phyloP scores from a whole-genome alignment of 2,113 vertebrate genomes.

The Artemisiospiza belli region DNA sequence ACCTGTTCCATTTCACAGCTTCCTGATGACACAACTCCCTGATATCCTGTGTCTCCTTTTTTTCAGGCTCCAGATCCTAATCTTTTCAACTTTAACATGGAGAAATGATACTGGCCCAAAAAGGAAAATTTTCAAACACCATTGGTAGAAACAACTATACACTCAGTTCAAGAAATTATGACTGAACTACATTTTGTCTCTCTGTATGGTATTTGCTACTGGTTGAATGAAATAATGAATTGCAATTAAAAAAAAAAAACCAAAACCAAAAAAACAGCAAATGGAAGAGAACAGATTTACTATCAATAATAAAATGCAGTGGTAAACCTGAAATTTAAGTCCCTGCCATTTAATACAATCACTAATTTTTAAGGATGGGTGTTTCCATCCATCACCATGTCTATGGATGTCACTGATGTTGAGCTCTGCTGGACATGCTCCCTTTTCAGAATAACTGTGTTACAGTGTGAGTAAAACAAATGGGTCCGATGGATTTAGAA shows the following conservation, averaged over 20 bases:
- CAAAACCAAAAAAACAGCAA: not conserved
- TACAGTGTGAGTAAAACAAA: not conserved
- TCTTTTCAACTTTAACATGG: not conserved
- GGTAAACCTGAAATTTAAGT: not conserved
- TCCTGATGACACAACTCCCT: not conserved
- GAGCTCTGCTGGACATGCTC: not conserved
- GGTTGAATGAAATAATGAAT: not conserved
- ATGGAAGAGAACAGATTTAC: not conserved
- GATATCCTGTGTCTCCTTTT: not conserved
- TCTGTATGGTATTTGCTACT: not conserved
- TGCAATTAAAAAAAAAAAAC: not conserved
- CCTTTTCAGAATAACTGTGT: not conserved
- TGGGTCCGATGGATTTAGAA: not conserved
- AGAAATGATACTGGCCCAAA: not conserved
- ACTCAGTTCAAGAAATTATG: not conserved
- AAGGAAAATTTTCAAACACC: not conserved
- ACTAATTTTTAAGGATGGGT: not conserved
- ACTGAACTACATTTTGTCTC: not conserved
- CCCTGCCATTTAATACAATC: not conserved
- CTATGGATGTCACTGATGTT: not conserved
- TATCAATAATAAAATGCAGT: not conserved
- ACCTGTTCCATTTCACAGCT: not conserved
- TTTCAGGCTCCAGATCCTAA: not conserved
- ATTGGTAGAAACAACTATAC: not conserved
- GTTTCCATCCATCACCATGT: not conserved